phyloP scores from a whole-genome alignment of 2,113 vertebrate species.

The Athene noctua region DNA sequence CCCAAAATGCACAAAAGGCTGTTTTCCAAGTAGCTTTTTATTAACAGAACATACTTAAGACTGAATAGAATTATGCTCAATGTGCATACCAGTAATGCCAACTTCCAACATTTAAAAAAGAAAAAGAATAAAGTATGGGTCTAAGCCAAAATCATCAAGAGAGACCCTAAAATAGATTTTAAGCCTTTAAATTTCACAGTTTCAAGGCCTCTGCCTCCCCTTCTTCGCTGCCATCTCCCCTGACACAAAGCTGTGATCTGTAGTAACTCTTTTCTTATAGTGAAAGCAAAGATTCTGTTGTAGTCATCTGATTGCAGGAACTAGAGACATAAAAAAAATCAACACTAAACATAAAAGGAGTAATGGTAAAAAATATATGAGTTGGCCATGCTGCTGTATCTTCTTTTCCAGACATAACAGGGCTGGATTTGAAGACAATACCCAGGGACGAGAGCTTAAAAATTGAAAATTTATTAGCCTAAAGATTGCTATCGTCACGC shows the following conservation, averaged over 20 bases:
- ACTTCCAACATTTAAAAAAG: background rate
- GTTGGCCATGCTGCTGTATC: background rate
- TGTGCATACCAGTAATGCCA: background rate
- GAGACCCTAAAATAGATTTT: background rate
- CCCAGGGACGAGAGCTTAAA: background rate
- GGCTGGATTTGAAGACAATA: conserved; percentile 8
- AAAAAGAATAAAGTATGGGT: background rate
- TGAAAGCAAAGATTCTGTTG: background rate
- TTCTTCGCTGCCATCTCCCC: fast-evolving
- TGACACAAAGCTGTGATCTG: background rate
- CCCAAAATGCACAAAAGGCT: background rate
- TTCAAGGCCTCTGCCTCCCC: background rate
- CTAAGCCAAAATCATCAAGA: background rate
- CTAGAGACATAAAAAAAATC: background rate
- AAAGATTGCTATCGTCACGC: background rate
- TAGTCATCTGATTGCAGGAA: background rate
- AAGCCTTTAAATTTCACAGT: background rate
- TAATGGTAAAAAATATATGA: background rate
- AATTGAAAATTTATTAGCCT: background rate
- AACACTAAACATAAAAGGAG: background rate
- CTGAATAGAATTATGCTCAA: background rate
- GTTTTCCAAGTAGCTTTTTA: background rate
- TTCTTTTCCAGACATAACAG: background rate
- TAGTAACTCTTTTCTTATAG: background rate
- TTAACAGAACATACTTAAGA: background rate